phyloP scores from a whole-genome alignment of 2,113 vertebrate genomes.

The Dipodomys spectabilis region DNA sequence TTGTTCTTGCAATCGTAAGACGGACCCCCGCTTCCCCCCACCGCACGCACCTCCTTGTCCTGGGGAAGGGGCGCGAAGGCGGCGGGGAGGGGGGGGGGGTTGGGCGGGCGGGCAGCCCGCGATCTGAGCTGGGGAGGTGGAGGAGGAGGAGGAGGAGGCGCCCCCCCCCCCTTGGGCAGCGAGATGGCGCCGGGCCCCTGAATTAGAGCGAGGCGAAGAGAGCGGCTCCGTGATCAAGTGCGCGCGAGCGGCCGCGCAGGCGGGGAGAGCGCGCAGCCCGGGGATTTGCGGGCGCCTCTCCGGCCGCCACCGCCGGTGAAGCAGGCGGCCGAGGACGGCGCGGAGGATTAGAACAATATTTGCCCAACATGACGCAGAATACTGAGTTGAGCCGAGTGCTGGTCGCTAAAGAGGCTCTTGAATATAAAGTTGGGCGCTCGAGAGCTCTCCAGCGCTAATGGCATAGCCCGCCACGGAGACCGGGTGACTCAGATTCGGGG shows the following conservation, averaged over 20 bases:
- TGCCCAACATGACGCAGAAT: conserved; percentile 99
- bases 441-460: conserved; percentile 89
- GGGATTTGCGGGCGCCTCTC: conserved; percentile 93
- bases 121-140: not conserved
- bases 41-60: not conserved
- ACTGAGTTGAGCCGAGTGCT: conserved; percentile 93
- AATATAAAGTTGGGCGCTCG: conserved; percentile 91
- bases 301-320: conserved; percentile 91
- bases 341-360: conserved; percentile 99
- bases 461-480: conserved; percentile 86
- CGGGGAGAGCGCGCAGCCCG: conserved; percentile 89
- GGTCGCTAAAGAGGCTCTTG: conserved; percentile 91
- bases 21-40: too few species aligned
- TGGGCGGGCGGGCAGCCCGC: conserved; percentile 3
- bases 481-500: conserved; percentile 87
- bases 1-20: not conserved
- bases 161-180: conserved; percentile 47
- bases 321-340: conserved; percentile 92
- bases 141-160: not conserved
- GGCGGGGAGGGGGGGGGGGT: conserved; percentile 7
- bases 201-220: conserved; percentile 51
- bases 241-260: conserved; percentile 88
- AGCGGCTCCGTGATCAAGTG: conserved; percentile 92
- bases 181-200: conserved; percentile 56
- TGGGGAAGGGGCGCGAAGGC: not conserved